Base-by-base conservation (phyloP, 2,888 invertebrate species). In the Macaria liturata region DNA sequence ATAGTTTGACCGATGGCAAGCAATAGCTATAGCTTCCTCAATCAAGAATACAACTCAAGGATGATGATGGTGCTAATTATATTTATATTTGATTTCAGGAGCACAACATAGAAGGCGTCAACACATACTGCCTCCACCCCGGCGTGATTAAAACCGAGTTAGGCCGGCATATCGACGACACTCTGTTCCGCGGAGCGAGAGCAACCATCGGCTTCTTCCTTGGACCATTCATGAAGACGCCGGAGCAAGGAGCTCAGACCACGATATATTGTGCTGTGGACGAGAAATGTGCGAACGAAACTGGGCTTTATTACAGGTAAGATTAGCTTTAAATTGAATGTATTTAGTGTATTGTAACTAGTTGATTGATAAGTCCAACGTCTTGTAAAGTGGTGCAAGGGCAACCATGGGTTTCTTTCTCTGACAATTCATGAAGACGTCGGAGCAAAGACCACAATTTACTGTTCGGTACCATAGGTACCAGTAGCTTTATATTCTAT, bases 121-220 rank as follows among this genome's bases (percentile, higher is more conserved):
- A 93, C 40, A 94, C 94, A 0, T 96, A 96, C 80, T 91, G 94
- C 55, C 80, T 95, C 0, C 96, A 96, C 76, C 96, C 96, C 0
- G 96, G 96, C 0, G 89, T 95, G 0, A 94, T 96, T 49, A 92
- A 93, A 65, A 97, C 97, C 0, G 96, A 97, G 69, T 78, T 97
- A 4, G 94, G 94, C 0, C 94, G 97, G n/a, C 93, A 95, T 83
- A 72, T 94, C 64, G 86, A 94, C 70, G 74, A 85, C 0, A 80
- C 89, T 0, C 46, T 92, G 61, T 94, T 93, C 74, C 81, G 80
- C 48, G 94, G 94, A 3, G 84, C 92, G 0, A 76, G 87, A 8
- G 70, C 68, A 44, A 42, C 93, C 0, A 75, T 92, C 44, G 76
- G 81, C 1, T 61, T 82, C 7, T 0, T 93, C 0, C 5, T 80